Evolutionary conservation across 2,888 invertebrate genomes (phyloP), one percentile per base, ranked within the genome.

Genomic region (Petrolisthes cinctipes): DNA sequence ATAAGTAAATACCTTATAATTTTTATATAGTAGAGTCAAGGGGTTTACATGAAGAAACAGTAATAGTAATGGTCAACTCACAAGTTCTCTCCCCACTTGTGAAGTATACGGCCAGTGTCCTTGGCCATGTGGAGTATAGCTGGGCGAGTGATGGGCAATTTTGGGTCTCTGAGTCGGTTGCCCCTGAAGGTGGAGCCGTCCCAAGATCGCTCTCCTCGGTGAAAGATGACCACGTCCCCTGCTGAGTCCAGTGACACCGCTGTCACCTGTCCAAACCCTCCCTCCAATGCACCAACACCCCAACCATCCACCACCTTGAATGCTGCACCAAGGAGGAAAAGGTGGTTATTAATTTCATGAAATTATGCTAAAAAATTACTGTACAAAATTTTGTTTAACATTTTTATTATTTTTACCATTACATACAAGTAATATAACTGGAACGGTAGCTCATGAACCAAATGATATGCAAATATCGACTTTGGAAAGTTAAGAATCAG

Each of bases 221-320:
- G 92, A 88, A 92, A 92, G 17, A 92, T 89, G 1, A 92, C 89
- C 54, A 92, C 90, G 82, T 91, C 91, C 23, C 91, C 91, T n/a
- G 78, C 75, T 5, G 87, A 86, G 85, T 89, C 90, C 4, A 88
- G 14, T 11, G 87, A 86, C 20, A 90, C 91, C 14, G 91, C 92
- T 20, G 91, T 88, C 14, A 92, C 91, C 81, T 92, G 92, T 6
- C 92, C 92, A 81, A 92, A 91, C 71, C 83, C 56, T 0, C 86
- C 81, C 14, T 83, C 81, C 57, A 73, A 57, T 57, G 73, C 37
- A 57, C 4, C 37, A 9, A 54, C 75, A 51, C 84, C 85, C 88
- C 90, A 88, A 7, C 82, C 61, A 20, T 9, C 17, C 11, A 85
- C 37, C 5, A 79, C 61, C 4, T 80, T 82, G 54, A 85, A 89